Evolutionary conservation across 1,140 invertebrate genomes (phyloP).

Genomic region (Lutraria rhynchaena): DNA sequence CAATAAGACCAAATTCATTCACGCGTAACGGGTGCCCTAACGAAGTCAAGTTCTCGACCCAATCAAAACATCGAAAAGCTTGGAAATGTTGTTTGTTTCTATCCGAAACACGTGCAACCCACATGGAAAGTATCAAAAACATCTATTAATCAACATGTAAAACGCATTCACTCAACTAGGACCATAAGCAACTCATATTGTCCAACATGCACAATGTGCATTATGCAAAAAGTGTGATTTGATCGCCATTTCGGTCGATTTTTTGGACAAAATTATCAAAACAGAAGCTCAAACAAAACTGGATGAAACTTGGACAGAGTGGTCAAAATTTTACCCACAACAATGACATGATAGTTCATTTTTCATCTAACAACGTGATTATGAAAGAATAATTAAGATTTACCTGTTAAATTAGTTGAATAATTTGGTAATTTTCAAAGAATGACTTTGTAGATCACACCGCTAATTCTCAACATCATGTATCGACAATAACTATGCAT

Average conservation of each 20-base stretch:
- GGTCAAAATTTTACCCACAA: conserved; percentile 31
- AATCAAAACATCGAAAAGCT: conserved; percentile 48
- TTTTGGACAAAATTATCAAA: conserved; percentile 63
- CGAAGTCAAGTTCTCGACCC: conserved; percentile 44
- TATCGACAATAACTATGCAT: conserved; percentile 50
- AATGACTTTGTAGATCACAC: conserved; percentile 63
- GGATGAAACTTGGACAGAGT: conserved; percentile 28
- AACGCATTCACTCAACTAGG: too few species aligned
- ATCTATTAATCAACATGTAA: too few species aligned
- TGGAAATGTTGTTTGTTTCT: conserved; percentile 54
- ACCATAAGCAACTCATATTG: not conserved
- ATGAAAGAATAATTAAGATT: conserved; percentile 20
- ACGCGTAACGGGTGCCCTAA: conserved; percentile 39
- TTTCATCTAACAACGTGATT: conserved; percentile 3
- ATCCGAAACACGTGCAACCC: conserved; percentile 51
- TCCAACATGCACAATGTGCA: conserved; percentile 51
- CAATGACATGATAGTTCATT: not conserved
- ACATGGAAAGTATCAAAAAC: not conserved
- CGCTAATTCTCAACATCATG: conserved; percentile 63
- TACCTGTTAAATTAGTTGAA: conserved; percentile 57
- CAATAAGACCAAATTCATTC: conserved; percentile 18
- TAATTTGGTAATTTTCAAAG: conserved; percentile 59
- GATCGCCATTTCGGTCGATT: conserved; percentile 63
- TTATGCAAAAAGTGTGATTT: conserved; percentile 61
- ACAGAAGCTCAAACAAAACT: conserved; percentile 59